A percentile compares a stretch with the other conserved stretches of the same genome.
These are phyloP conservation scores for Scelioninae gen. 1 DNA, from an alignment of 2,888 invertebrate species.

Conservation along the genomic window DNA sequence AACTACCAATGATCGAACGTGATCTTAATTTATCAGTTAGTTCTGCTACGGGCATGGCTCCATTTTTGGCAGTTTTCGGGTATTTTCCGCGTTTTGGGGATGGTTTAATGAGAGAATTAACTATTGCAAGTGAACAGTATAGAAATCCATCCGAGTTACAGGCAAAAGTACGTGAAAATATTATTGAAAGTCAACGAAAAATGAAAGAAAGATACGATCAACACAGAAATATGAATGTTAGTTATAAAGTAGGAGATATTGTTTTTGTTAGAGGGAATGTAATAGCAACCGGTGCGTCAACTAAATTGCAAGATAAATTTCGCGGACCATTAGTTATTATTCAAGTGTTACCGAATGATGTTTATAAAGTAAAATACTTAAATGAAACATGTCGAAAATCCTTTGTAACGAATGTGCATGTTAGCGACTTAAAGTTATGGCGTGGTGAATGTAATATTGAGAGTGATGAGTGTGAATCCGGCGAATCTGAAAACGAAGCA, in stretches of 20 bases:
- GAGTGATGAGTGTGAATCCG: too few relatives aligned
- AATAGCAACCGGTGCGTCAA: background rate
- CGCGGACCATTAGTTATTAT: background rate
- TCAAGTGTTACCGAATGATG: background rate
- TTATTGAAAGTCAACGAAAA: background rate
- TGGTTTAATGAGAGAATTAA: background rate
- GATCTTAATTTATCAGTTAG: conserved; percentile 38
- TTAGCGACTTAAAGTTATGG: too few relatives aligned
- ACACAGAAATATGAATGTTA: background rate
- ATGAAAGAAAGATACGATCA: conserved; percentile 14
- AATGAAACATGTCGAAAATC: too few relatives aligned
- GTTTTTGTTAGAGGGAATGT: conserved; percentile 13
- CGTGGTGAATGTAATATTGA: too few relatives aligned
- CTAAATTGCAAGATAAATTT: background rate
- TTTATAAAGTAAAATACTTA: too few relatives aligned
- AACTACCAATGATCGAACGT: conserved; percentile 16
- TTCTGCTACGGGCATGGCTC: conserved; percentile 40
- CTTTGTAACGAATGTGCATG: too few relatives aligned
- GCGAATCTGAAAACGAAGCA: too few relatives aligned
- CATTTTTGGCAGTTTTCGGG: conserved; percentile 50
- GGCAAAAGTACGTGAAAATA: background rate
- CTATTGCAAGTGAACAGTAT: conserved; percentile 2
- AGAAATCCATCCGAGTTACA: conserved; percentile 7
- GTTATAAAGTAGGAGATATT: conserved; percentile 22
- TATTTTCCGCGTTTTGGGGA: conserved; percentile 54